A percentile compares a stretch with the other conserved stretches of the same genome.
phyloP scores from a whole-genome alignment of 2,888 invertebrate genomes.

The Poecilus cupreus region DNA sequence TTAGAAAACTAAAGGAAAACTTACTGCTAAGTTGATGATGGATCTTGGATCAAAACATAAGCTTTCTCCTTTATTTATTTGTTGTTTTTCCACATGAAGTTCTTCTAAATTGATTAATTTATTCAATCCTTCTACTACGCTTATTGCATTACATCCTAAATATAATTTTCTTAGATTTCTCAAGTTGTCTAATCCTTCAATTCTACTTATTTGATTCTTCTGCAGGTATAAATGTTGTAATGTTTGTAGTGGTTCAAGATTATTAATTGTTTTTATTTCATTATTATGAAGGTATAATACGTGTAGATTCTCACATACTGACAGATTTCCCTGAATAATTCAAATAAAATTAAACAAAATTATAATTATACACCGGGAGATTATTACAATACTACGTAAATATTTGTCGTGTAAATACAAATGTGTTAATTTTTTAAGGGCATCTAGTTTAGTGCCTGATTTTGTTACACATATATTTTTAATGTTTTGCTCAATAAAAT shows the following conservation, averaged over 20 bases:
- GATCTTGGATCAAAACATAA: slow-evolving; percentile 82
- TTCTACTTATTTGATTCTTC: slow-evolving; percentile 84
- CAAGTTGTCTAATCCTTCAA: slow-evolving; percentile 82
- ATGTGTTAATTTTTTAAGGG: slow-evolving; percentile 61
- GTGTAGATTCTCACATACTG: slow-evolving; percentile 73
- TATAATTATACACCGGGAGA: not conserved
- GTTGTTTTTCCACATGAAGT: slow-evolving; percentile 82
- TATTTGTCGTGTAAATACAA: slow-evolving; percentile 62
- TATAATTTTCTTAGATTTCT: slow-evolving; percentile 85
- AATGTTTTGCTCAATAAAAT: not conserved
- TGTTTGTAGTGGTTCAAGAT: slow-evolving; percentile 74
- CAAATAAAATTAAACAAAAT: not conserved
- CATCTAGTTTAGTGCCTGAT: slow-evolving; percentile 43
- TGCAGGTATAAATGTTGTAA: slow-evolving; percentile 84
- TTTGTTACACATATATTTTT: not conserved
- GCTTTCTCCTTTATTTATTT: slow-evolving; percentile 74
- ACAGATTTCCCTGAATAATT: slow-evolving; percentile 69
- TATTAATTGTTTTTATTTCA: slow-evolving; percentile 76
- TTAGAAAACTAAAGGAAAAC: not conserved
- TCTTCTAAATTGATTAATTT: slow-evolving; percentile 77
- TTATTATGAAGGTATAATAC: slow-evolving; percentile 81
- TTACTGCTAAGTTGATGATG: slow-evolving; percentile 76
- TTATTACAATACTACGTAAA: slow-evolving; percentile 62
- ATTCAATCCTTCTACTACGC: slow-evolving; percentile 82
- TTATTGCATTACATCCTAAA: slow-evolving; percentile 81